A percentile compares a stretch with the other conserved stretches of the same genome.
phyloP scores from a whole-genome alignment of 2,888 invertebrate species.

The Nasonovia ribisnigri region DNA sequence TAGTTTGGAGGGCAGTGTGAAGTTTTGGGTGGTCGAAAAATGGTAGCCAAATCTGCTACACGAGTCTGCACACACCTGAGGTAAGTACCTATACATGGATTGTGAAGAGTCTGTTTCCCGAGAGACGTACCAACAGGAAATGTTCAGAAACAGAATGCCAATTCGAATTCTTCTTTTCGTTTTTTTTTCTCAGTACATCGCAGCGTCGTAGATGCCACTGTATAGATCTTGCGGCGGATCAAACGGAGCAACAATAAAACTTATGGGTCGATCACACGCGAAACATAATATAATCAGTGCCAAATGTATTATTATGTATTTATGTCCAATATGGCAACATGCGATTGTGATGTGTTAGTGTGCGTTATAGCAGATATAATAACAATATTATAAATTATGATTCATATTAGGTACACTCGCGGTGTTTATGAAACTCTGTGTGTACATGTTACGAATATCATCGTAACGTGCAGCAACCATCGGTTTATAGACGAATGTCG shows the following conservation, averaged over 20 bases:
- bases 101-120: background rate
- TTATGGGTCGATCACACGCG: background rate
- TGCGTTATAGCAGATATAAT: background rate
- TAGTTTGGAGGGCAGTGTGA: too few species aligned
- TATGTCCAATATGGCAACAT: background rate
- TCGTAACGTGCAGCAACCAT: background rate
- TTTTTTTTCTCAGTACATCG: background rate
- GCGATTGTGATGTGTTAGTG: background rate
- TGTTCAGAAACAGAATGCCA: background rate
- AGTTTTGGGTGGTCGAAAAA: too few species aligned
- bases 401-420: background rate
- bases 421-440: background rate
- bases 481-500: background rate
- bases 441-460: background rate
- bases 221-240: background rate
- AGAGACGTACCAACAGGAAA: background rate
- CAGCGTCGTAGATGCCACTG: too few species aligned
- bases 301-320: background rate
- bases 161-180: background rate
- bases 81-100: too few species aligned
- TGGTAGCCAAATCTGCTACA: too few species aligned
- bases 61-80: too few species aligned
- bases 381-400: background rate
- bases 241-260: background rate
- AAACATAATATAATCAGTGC: background rate